Evolutionary conservation across 2,113 vertebrate species (phyloP).

Genomic region (Rhinoptilus africanus): DNA sequence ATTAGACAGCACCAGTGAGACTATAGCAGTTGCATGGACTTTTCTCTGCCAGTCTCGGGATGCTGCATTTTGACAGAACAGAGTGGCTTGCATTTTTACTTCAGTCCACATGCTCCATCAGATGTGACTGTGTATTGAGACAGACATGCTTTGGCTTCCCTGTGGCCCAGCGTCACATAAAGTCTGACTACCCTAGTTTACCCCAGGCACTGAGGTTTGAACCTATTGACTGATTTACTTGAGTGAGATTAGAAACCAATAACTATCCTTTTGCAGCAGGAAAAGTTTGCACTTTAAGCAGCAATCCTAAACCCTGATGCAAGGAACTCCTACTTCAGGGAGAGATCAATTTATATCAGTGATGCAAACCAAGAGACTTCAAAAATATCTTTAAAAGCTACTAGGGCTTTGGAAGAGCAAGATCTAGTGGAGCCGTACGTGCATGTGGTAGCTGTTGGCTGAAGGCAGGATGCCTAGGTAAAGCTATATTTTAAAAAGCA

Average conservation of each 20-base stretch:
- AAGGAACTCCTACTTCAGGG: neutral
- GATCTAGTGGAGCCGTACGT: neutral
- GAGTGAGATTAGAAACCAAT: neutral
- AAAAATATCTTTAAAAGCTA: neutral
- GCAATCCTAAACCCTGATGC: neutral
- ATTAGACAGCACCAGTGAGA: neutral
- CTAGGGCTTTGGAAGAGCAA: neutral
- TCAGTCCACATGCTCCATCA: neutral
- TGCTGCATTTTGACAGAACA: neutral
- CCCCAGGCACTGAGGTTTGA: neutral
- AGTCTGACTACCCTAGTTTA: neutral
- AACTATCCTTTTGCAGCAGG: neutral
- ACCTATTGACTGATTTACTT: neutral
- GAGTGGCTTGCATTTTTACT: neutral
- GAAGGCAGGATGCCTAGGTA: neutral
- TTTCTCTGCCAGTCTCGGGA: neutral
- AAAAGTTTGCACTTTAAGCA: neutral
- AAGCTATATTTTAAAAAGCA: constrained; percentile 47
- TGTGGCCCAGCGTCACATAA: neutral
- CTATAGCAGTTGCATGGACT: rapidly evolving
- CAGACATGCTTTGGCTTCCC: neutral
- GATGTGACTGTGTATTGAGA: neutral
- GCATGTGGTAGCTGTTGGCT: neutral
- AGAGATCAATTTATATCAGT: neutral
- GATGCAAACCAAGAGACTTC: neutral